Base-by-base conservation (phyloP, 2,113 vertebrate genomes). In the Notiomystis cincta region DNA sequence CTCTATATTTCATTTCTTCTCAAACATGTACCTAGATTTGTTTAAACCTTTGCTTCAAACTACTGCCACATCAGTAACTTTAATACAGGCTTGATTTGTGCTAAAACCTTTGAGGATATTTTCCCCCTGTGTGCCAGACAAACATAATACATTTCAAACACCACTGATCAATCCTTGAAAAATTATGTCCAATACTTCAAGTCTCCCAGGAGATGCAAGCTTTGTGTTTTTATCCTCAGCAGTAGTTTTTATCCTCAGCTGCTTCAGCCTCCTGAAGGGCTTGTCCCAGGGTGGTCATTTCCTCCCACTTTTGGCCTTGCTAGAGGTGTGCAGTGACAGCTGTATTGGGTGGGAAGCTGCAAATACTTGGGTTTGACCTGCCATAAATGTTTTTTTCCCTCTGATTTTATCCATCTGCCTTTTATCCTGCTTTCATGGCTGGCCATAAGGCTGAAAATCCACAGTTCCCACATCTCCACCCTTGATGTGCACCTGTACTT, bases 11-110 rank as follows among this genome's bases (percentile, higher is more conserved):
- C 10, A 58, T 53, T 83, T 64, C 35, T 69, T 54, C 71, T 79
- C 75, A 37, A 92, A 50, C n/a, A 19, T 0, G 0, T 70, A 83
- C 28, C 56, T 71, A 48, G n/a, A 67, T 86, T 92, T 83, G 30
- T 66, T 89, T 70, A 89, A 90, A 87, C 12, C 23, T 77, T 82
- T 91, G 33, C 27, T 93, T 94, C 42, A 71, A 51, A 57, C n/a
- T 80, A 9, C 40, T 94, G 37, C 71, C 7, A 3, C 69, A 37
- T 75, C 35, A 80, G 11, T 88, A 58, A 85, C 33, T 93, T 69
- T 69, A 44, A 25, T 48, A 45, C 13, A 20, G 71, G 15, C 33
- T 72, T 88, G 38, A 71, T 82, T 80, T 0, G 0, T 79, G 42
- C 45, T 69, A 47, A 60, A 77, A 80, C 4, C 15, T 83, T 81